Base-by-base conservation (phyloP, 2,797 vertebrate genomes). In the Megalops cyprinoides region DNA sequence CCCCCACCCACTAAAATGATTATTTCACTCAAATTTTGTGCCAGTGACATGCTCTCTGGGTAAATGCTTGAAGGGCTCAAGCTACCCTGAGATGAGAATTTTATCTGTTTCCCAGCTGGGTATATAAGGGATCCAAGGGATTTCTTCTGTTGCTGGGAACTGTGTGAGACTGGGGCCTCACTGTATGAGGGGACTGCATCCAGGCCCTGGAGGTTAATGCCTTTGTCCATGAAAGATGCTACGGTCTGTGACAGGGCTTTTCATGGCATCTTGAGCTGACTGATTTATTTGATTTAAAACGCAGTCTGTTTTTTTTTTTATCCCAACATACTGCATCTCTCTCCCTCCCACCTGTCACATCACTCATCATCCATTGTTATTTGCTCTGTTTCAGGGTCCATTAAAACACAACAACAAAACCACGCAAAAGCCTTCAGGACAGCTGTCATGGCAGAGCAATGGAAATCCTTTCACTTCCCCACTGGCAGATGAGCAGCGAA, bases 401-500 rank as follows among this genome's bases (percentile, higher is more conserved):
- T 31, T 46, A 74, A 74, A 44, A 74, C 9, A 3, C 42, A 71
- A 69, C 4, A 71, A 25, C 42, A 46, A 49, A 74, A 48, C 42
- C 37, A 44, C 37, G 46, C 42, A 74, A 28, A 74, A 25, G 71
- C 71, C 71, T 74, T 12, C 44, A 74, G 71, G 71, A 46, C 42
- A 46, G n/a, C 42, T 74, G 23, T 73, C 71, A 10, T 46, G 12
- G 10, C 39, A 74, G 8, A 20, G 12, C 6, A 3, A 73, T 46
- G n/a, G 71, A 74, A 74, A 49, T 9, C 6, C 71, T 46, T 74
- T 74, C 69, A 44, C 44, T 58, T 58, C n/a, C 12, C 39, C 39
- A n/a, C 42, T 25, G 23, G 25, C 71, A 74, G n/a, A n/a, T 48
- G 42, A 74, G 12, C 23, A n/a, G 46, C 25, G 15, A 8, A n/a